phyloP scores from a whole-genome alignment of 2,113 vertebrate genomes.

The Myxocyprinus asiaticus region DNA sequence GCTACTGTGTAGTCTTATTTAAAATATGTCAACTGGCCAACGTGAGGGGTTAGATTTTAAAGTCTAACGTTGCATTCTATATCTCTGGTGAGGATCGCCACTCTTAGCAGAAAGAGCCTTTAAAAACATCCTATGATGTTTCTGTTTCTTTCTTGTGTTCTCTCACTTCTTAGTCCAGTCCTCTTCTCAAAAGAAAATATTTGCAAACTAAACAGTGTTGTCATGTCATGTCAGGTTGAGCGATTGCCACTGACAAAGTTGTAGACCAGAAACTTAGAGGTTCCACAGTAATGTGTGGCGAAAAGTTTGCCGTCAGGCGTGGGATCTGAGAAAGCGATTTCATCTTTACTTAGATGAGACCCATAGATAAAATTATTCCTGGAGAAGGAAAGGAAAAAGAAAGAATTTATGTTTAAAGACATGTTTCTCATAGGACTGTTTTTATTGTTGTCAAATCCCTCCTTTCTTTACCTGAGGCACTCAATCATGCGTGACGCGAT shows the following conservation, averaged over 20 bases:
- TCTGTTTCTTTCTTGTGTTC: not conserved
- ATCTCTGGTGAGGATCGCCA: not conserved
- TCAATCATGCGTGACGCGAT: slow-evolving; percentile 96
- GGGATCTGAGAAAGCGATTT: slow-evolving; percentile 98
- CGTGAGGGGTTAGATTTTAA: slow-evolving; percentile 17
- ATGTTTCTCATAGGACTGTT: too few relatives aligned
- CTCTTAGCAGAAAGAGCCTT: not conserved
- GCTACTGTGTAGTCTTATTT: slow-evolving; percentile 37
- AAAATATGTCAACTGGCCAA: slow-evolving; percentile 17
- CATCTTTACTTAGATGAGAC: slow-evolving; percentile 94
- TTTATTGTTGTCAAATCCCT: too few relatives aligned
- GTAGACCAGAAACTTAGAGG: slow-evolving; percentile 96
- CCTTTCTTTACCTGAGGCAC: slow-evolving; percentile 83
- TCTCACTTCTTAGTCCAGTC: not conserved
- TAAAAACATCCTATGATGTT: not conserved
- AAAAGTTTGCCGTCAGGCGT: slow-evolving; percentile 98
- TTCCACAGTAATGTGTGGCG: slow-evolving; percentile 93
- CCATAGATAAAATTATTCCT: slow-evolving; percentile 98
- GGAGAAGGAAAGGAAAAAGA: slow-evolving; percentile 48
- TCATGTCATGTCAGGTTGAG: slow-evolving; percentile 47
- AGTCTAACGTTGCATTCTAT: slow-evolving; percentile 22
- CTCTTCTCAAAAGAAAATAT: slow-evolving; percentile 27
- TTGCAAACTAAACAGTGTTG: slow-evolving; percentile 11
- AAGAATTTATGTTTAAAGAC: too few relatives aligned
- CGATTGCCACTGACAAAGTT: slow-evolving; percentile 90